A percentile compares a stretch with the other conserved stretches of the same genome.
These are phyloP conservation scores for Onychomys torridus DNA, from an alignment of 2,797 vertebrate genomes.

Conservation along the genomic window DNA sequence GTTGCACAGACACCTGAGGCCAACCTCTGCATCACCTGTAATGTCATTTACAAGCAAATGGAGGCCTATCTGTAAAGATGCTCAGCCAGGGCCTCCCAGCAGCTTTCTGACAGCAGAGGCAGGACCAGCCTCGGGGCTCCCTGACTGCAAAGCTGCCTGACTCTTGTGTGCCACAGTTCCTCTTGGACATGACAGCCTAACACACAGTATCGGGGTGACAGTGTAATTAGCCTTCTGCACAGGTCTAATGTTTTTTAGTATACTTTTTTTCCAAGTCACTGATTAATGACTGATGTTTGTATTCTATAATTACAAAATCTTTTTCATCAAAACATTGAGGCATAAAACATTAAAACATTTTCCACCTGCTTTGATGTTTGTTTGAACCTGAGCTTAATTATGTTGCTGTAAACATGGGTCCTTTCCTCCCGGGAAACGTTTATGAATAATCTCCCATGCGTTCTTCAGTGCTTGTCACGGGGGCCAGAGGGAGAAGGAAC, in stretches of 20 bases:
- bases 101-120: neutral
- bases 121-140: neutral
- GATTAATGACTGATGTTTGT: neutral
- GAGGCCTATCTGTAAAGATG: neutral
- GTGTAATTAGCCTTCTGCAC: neutral
- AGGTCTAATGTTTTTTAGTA: neutral
- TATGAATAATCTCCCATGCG: neutral
- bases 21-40: neutral
- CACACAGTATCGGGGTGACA: neutral
- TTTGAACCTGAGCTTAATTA: neutral
- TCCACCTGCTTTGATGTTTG: constrained; percentile 1
- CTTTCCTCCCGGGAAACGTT: neutral
- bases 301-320: constrained; percentile 13
- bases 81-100: neutral
- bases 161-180: neutral
- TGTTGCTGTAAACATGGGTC: neutral
- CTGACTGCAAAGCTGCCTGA: neutral
- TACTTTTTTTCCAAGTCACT: neutral
- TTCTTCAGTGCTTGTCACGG: neutral
- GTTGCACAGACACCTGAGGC: neutral
- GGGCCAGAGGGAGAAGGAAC: neutral
- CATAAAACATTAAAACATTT: constrained; percentile 50
- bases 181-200: neutral
- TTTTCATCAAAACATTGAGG: constrained; percentile 35
- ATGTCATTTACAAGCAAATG: neutral